These are phyloP conservation scores for Colletes latitarsis DNA, from an alignment of 1,140 invertebrate genomes.

Conservation along the genomic window DNA sequence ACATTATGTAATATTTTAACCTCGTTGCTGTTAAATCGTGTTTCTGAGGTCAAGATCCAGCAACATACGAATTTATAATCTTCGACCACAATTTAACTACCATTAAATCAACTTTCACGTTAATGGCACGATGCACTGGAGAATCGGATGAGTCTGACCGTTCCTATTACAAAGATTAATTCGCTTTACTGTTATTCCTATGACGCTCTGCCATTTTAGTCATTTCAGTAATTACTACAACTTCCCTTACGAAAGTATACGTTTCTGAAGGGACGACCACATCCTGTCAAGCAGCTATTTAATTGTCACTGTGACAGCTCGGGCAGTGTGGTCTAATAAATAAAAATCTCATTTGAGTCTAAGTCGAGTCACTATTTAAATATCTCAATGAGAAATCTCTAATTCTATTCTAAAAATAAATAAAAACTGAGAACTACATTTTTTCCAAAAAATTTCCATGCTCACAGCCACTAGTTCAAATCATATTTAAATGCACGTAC, in stretches of 20 bases:
- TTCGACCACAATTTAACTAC: not conserved
- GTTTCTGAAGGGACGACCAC: not conserved
- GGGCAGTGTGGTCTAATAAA: too few relatives aligned
- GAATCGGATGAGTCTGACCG: not conserved
- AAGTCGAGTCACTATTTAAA: too few relatives aligned
- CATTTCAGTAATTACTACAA: slow-evolving; percentile 4
- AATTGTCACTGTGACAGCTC: not conserved
- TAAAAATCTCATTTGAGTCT: too few relatives aligned
- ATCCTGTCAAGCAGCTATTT: not conserved
- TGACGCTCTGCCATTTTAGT: slow-evolving; percentile 16
- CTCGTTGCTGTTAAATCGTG: too few relatives aligned
- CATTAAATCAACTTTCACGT: not conserved
- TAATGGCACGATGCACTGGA: not conserved
- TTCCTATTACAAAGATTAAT: slow-evolving; percentile 29
- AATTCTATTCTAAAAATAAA: not conserved
- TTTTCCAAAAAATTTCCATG: too few relatives aligned
- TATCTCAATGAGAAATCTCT: too few relatives aligned
- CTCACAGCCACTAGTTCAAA: too few relatives aligned
- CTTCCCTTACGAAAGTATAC: not conserved
- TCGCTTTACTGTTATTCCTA: slow-evolving; percentile 13
- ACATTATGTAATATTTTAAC: not conserved
- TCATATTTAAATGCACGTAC: too few relatives aligned
- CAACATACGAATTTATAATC: not conserved
- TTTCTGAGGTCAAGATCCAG: not conserved
- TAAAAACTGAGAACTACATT: not conserved